Conservation (phyloP, 2,888 invertebrate species). For the Cryptophagus acutangulus region DNA sequence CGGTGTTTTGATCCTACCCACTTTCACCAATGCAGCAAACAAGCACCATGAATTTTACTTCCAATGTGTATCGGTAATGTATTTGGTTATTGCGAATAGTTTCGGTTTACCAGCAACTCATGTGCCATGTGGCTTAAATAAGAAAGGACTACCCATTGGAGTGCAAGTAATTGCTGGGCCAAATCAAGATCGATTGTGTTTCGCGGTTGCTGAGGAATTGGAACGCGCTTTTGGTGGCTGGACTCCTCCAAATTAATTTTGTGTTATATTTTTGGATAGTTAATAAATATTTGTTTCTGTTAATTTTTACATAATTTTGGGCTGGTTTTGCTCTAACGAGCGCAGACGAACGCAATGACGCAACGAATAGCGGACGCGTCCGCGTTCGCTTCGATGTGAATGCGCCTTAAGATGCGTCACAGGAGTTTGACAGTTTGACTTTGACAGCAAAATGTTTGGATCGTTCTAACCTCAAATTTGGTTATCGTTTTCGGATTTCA, state of each 20-base stretch:
- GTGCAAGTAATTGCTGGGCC: conserved; percentile 74
- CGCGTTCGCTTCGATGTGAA: too few species aligned
- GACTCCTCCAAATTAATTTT: too few species aligned
- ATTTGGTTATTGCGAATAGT: conserved; percentile 65
- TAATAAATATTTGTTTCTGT: too few species aligned
- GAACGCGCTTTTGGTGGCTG: conserved; percentile 81
- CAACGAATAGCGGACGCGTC: too few species aligned
- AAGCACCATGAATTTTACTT: conserved; percentile 60
- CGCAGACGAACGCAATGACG: too few species aligned
- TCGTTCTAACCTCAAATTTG: not conserved
- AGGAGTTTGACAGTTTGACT: too few species aligned
- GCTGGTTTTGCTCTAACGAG: too few species aligned
- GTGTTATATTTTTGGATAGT: too few species aligned
- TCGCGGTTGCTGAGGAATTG: conserved; percentile 74
- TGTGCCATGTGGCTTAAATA: conserved; percentile 63
- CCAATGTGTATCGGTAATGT: conserved; percentile 57
- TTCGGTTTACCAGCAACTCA: conserved; percentile 71
- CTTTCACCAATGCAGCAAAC: conserved; percentile 60
- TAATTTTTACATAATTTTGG: too few species aligned
- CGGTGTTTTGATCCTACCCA: conserved; percentile 72
- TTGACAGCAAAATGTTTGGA: too few species aligned
- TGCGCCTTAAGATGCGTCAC: too few species aligned
- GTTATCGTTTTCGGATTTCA: not conserved
- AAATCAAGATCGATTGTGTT: conserved; percentile 71
- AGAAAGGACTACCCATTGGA: conserved; percentile 66